phyloP scores from a whole-genome alignment of 2,888 invertebrate species.

The Tigriopus californicus region DNA sequence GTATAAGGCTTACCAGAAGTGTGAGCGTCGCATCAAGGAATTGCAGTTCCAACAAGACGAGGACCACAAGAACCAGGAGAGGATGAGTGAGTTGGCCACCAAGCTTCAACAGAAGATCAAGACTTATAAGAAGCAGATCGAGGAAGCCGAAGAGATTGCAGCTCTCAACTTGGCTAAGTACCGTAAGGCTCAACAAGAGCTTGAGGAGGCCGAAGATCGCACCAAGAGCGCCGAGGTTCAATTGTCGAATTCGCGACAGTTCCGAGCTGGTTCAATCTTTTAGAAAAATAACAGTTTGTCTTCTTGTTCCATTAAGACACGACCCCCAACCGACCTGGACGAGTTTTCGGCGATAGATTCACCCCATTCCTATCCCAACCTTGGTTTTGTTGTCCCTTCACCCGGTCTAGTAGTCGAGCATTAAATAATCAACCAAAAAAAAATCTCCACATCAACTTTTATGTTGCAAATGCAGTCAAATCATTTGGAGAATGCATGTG shows the following conservation, averaged over 20 bases:
- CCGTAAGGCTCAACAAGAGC: constrained; percentile 87
- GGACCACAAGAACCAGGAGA: constrained; percentile 98
- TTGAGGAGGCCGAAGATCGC: constrained; percentile 78
- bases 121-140: constrained; percentile 99
- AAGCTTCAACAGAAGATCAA: constrained; percentile 99
- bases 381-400: no score
- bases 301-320: no score
- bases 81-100: constrained; percentile 97
- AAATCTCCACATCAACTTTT: no score
- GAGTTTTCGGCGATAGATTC: no score
- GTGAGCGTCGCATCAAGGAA: constrained; percentile 35
- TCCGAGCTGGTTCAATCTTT: no score
- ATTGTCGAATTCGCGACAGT: background rate
- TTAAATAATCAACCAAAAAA: no score
- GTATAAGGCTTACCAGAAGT: constrained; percentile 35
- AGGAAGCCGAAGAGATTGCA: constrained; percentile 93
- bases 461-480: no score
- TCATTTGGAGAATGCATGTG: no score
- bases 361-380: no score
- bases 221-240: constrained; percentile 13
- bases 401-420: no score
- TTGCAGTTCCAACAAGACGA: constrained; percentile 79
- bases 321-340: no score
- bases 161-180: constrained; percentile 95
- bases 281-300: no score